phyloP scores from a whole-genome alignment of 2,113 vertebrate species.

The Taxidea taxus region DNA sequence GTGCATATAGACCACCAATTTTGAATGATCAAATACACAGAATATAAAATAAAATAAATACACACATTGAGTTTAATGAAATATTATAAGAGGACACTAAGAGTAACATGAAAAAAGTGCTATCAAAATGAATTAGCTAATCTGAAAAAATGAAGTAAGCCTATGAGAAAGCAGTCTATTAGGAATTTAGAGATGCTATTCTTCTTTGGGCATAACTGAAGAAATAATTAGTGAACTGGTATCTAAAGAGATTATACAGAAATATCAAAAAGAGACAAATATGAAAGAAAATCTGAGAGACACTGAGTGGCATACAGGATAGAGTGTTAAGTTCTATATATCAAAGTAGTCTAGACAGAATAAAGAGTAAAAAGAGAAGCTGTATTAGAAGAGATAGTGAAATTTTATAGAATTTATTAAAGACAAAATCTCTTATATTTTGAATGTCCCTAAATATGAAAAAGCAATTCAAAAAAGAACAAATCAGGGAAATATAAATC shows the following conservation, averaged over 20 bases:
- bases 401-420: background rate
- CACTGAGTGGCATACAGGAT: background rate
- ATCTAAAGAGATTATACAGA: background rate
- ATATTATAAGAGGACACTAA: background rate
- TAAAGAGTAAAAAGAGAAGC: background rate
- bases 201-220: background rate
- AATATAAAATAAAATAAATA: background rate
- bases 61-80: background rate
- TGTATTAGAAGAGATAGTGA: background rate
- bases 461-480: background rate
- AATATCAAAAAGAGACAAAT: background rate
- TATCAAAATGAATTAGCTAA: background rate
- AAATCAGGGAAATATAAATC: background rate
- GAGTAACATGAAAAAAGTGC: background rate
- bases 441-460: background rate
- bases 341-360: background rate
- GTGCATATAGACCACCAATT: background rate
- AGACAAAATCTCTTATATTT: background rate
- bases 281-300: background rate
- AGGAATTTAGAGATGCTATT: background rate
- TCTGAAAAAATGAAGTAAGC: background rate
- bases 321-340: background rate
- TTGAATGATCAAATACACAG: background rate
- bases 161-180: background rate
- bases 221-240: background rate